Evolutionary conservation across 2,113 vertebrate species (phyloP), one percentile per base, ranked within the genome.

Genomic region (Hippocampus barbouri): DNA sequence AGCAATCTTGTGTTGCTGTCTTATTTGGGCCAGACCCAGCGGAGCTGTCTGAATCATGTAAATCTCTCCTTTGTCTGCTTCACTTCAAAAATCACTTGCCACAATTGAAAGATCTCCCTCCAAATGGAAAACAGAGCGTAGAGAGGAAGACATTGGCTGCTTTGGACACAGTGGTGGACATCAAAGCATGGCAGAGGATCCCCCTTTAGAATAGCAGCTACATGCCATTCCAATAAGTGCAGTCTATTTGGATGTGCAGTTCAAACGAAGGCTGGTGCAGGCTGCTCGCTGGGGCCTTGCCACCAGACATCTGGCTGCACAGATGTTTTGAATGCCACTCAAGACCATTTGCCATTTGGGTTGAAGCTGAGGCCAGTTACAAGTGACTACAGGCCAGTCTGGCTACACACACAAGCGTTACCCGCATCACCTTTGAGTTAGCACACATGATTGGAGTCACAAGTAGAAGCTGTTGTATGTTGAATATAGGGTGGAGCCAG

Each of bases 171-270:
- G 81, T 88, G 86, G 82, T 79, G 81, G 82, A 86, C 88, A 87
- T 90, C 87, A 91, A 91, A 89, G 77, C 74, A 64, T 67, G 75
- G 81, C 80, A 71, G 89, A 88, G 86, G 84, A 88, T 87, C 86
- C 87, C 84, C 83, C 83, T 81, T 85, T 85, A 88, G 83, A 90
- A 86, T 84, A 83, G 86, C 88, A 78, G 83, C 82, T 79, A 88
- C 91, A 92, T 90, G 87, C 89, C 88, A 90, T 91, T 91, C 84
- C 89, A 91, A 84, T 91, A 89, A 89, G 88, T 79, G 79, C 81
- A 78, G 86, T 59, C 83, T 78, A 81, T 86, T 83, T 86, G 83
- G 85, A 87, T 83, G 79, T 79, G 83, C 66, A 89, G 90, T 92
- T 91, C 89, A 90, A 92, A 91, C 88, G 85, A 80, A 83, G n/a